Evolutionary conservation across 2,113 vertebrate genomes (phyloP).

Genomic region (Pristiophorus japonicus): DNA sequence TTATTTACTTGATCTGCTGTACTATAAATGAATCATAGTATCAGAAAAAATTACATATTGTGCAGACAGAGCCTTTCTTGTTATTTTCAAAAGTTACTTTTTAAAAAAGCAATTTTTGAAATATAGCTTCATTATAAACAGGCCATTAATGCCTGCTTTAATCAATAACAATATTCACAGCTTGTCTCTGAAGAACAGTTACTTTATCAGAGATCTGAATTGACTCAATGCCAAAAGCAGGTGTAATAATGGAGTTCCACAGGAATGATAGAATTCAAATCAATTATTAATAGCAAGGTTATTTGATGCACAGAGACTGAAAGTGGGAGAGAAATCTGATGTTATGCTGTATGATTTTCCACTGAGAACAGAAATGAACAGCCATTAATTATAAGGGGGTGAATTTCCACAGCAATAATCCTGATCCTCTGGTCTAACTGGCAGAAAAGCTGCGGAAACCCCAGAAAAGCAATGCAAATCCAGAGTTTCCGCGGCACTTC

Average conservation of each 20-base stretch:
- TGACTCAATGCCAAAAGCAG: constrained; percentile 49
- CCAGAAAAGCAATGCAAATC: no score
- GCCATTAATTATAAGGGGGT: constrained; percentile 48
- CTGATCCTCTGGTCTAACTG: background rate
- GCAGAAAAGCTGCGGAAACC: background rate
- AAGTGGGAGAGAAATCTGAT: background rate
- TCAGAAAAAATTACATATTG: background rate
- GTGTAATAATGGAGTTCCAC: constrained; percentile 60
- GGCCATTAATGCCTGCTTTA: background rate
- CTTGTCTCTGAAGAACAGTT: constrained; percentile 12
- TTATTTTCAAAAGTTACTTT: background rate
- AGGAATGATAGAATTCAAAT: constrained; percentile 54
- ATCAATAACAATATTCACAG: background rate
- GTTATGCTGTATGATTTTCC: background rate
- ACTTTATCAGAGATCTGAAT: constrained; percentile 63
- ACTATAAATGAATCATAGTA: background rate
- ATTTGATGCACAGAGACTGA: constrained; percentile 51
- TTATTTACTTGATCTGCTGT: background rate
- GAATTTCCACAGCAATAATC: background rate
- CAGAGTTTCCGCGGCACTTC: background rate
- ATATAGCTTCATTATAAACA: background rate
- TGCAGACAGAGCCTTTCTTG: background rate
- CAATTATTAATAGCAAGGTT: constrained; percentile 66
- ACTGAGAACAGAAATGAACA: background rate
- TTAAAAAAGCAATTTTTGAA: background rate